Conservation (phyloP, 2,888 invertebrate genomes). For the Mythimna pallens region DNA sequence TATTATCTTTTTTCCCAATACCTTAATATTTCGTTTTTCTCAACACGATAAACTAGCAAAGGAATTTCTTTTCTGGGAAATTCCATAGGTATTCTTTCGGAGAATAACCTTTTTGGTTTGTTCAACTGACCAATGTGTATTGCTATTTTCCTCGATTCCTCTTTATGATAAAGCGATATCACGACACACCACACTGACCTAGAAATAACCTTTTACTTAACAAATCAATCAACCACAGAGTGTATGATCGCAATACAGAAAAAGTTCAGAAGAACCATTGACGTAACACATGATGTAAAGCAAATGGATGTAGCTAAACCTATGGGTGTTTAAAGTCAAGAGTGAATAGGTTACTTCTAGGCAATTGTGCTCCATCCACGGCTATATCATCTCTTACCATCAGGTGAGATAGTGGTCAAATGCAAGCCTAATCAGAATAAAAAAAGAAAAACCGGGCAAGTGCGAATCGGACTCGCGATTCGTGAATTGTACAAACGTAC, state of each 20-base stretch:
- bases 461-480: too few species aligned
- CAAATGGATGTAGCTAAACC: too few species aligned
- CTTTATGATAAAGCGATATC: constrained; percentile 48
- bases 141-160: constrained; percentile 27
- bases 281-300: neutral
- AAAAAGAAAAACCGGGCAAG: too few species aligned
- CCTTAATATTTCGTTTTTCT: too few species aligned
- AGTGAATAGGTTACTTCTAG: too few species aligned
- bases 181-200: constrained; percentile 41
- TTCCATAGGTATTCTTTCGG: neutral
- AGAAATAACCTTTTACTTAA: constrained; percentile 64
- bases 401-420: too few species aligned
- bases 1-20: too few species aligned
- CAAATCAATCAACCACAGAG: constrained; percentile 62
- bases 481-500: too few species aligned
- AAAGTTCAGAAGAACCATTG: constrained; percentile 8
- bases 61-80: neutral
- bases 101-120: neutral
- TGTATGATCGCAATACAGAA: constrained; percentile 9
- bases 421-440: too few species aligned
- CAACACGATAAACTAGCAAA: neutral
- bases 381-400: too few species aligned
- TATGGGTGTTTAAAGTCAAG: too few species aligned
- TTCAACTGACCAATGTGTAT: constrained; percentile 14
- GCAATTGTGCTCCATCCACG: too few species aligned